Percentiles rank a stretch among this genome's conserved stretches.
Evolutionary conservation across 2,888 invertebrate species (phyloP).

Genomic region (Tachystola acroxantha): DNA sequence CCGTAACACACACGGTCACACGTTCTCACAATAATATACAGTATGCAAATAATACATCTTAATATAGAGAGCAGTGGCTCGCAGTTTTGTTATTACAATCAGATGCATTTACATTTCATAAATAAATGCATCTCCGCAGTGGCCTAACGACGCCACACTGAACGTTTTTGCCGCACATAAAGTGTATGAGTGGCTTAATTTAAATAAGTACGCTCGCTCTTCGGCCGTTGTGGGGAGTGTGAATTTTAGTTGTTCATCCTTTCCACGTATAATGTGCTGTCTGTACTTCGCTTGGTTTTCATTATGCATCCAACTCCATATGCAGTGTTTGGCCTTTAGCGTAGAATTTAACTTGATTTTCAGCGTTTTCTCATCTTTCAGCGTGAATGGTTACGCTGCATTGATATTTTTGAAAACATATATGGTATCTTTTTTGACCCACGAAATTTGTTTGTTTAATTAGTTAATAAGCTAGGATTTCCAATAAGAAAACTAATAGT

Average conservation of each 20-base stretch:
- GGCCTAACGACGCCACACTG: conserved; percentile 60
- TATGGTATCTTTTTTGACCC: no score
- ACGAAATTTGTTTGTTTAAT: no score
- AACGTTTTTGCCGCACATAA: conserved; percentile 50
- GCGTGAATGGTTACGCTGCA: no score
- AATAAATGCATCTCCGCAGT: conserved; percentile 70
- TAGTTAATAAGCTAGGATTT: no score
- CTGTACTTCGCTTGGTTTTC: conserved; percentile 6
- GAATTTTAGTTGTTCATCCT: conserved; percentile 31
- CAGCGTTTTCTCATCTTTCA: no score
- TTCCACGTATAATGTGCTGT: conserved; percentile 4
- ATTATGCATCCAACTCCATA: background rate
- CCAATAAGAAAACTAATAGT: no score
- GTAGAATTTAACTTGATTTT: background rate
- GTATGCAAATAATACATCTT: conserved; percentile 78
- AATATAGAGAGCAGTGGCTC: conserved; percentile 72
- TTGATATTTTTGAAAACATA: no score
- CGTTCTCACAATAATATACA: conserved; percentile 45
- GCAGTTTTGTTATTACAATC: conserved; percentile 78
- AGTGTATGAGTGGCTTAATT: conserved; percentile 54
- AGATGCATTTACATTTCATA: conserved; percentile 78
- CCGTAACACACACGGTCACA: conserved; percentile 46
- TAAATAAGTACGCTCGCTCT: conserved; percentile 51
- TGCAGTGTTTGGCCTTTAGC: background rate
- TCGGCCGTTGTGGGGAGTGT: conserved; percentile 35